Evolutionary conservation across 2,888 invertebrate species (phyloP).

Genomic region (Netelia melanura): DNA sequence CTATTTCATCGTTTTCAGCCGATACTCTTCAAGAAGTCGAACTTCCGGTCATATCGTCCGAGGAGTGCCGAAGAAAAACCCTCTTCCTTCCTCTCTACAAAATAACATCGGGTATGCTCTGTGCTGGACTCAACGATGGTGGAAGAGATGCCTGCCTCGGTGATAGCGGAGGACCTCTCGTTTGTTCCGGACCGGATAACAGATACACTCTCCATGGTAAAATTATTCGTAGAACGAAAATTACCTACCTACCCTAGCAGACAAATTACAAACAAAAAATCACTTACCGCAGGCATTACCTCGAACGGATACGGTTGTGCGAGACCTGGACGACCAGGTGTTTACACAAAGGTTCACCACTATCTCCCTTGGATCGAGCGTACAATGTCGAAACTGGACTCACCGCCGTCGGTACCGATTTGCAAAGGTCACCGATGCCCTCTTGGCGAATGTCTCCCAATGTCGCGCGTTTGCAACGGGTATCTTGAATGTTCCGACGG

Average conservation of each 20-base stretch:
- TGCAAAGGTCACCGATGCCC: conserved; percentile 91
- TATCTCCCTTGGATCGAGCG: conserved; percentile 91
- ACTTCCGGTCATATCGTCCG: conserved; percentile 91
- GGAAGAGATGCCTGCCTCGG: conserved; percentile 93
- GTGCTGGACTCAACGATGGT: conserved; percentile 92
- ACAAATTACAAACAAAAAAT: conserved; percentile 4
- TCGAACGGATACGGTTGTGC: conserved; percentile 94
- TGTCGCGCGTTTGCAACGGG: conserved; percentile 91
- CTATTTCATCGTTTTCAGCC: conserved; percentile 85
- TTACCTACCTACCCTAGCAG: not conserved
- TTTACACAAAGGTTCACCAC: conserved; percentile 92
- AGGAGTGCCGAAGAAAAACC: conserved; percentile 91
- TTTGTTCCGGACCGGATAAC: conserved; percentile 89
- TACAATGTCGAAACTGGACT: conserved; percentile 83
- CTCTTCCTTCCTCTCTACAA: conserved; percentile 91
- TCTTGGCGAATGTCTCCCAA: conserved; percentile 90
- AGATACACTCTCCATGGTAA: conserved; percentile 81
- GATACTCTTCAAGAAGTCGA: conserved; percentile 94
- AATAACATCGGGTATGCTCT: conserved; percentile 93
- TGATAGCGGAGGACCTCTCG: conserved; percentile 92
- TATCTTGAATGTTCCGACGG: conserved; percentile 92
- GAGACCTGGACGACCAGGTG: conserved; percentile 91
- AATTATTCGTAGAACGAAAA: conserved; percentile 33
- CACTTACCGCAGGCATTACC: conserved; percentile 87
- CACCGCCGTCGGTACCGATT: conserved; percentile 72